These are phyloP conservation scores for Myotis vivesi DNA, from an alignment of 2,797 vertebrate genomes.

Conservation along the genomic window DNA sequence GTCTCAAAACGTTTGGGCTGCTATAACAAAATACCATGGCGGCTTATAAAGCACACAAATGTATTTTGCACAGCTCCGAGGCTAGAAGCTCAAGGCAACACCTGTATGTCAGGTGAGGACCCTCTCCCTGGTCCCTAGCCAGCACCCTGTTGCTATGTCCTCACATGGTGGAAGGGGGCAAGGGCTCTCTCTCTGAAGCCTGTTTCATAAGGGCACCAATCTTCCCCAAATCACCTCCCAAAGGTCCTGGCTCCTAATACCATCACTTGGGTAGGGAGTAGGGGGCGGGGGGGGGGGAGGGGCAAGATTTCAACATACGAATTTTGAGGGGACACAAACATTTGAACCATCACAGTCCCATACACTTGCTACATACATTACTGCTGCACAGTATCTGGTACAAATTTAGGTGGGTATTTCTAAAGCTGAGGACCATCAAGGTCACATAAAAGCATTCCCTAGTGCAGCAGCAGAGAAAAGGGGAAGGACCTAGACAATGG, in stretches of 20 bases:
- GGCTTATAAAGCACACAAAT: background rate
- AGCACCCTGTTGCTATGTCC: background rate
- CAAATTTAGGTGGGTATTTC: background rate
- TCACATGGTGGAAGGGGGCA: background rate
- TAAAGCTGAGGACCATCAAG: background rate
- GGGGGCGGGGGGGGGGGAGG: fast-evolving
- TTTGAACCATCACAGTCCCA: background rate
- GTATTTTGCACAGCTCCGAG: background rate
- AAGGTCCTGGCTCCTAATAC: background rate
- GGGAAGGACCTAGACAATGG: background rate
- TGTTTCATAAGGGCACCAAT: background rate
- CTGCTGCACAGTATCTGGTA: background rate
- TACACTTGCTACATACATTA: background rate
- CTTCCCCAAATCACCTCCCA: background rate
- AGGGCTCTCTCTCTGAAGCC: background rate
- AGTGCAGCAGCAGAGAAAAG: background rate
- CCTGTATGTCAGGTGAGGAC: background rate
- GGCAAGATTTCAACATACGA: background rate
- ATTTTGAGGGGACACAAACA: background rate
- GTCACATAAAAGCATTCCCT: background rate
- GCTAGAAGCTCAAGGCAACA: background rate
- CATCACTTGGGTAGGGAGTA: background rate
- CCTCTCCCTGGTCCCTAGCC: background rate
- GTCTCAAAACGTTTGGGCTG: background rate
- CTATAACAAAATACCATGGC: background rate